Evolutionary conservation across 2,888 invertebrate genomes (phyloP).

Genomic region (Tenthredo amoena): DNA sequence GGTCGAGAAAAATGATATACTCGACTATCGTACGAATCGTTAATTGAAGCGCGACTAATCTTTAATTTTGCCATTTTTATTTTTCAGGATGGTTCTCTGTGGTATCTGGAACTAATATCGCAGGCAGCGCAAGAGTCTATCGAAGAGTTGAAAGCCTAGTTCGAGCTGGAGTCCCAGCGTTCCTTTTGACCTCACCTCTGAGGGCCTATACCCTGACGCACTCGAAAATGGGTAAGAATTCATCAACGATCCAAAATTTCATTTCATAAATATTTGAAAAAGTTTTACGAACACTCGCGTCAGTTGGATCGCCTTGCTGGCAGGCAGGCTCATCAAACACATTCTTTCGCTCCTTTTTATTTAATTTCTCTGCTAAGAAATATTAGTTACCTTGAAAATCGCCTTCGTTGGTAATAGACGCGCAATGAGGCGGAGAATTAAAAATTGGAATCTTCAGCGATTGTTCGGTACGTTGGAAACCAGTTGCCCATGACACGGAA

Average conservation of each 20-base stretch:
- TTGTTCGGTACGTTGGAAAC: slow-evolving; percentile 17
- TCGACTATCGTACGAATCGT: slow-evolving; percentile 22
- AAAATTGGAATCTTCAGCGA: slow-evolving; percentile 27
- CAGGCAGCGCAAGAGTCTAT: slow-evolving; percentile 74
- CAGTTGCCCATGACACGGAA: slow-evolving; percentile 48
- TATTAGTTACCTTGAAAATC: slow-evolving; percentile 23
- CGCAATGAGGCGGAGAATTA: slow-evolving; percentile 37
- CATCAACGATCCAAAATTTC: neutral
- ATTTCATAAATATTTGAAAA: neutral
- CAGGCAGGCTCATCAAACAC: neutral
- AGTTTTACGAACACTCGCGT: neutral
- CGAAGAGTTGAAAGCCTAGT: slow-evolving; percentile 75
- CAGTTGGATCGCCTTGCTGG: neutral
- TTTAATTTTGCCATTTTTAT: slow-evolving; percentile 48
- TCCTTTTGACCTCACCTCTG: slow-evolving; percentile 74
- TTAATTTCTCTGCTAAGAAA: neutral
- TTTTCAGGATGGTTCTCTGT: slow-evolving; percentile 78
- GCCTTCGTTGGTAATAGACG: slow-evolving; percentile 8
- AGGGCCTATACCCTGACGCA: slow-evolving; percentile 75
- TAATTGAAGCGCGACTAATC: slow-evolving; percentile 32
- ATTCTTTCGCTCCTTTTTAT: neutral
- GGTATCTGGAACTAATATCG: slow-evolving; percentile 75
- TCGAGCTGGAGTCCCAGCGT: slow-evolving; percentile 74
- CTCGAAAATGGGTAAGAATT: slow-evolving; percentile 75
- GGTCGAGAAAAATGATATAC: neutral